Evolutionary conservation across 2,797 vertebrate genomes (phyloP).

Genomic region (Clarias platycephalus): DNA sequence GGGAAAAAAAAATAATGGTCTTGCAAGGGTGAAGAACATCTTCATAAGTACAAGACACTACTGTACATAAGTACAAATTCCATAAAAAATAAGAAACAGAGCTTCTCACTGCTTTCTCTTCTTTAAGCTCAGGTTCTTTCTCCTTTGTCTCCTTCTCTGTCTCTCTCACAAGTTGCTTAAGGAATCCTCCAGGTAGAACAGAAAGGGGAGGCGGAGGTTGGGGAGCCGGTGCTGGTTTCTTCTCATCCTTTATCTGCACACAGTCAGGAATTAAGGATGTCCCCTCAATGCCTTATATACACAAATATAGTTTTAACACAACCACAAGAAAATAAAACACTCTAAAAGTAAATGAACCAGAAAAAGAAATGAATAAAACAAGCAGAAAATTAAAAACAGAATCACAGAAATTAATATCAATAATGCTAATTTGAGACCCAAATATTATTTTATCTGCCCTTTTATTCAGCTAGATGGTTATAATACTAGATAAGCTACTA

Average conservation of each 20-base stretch:
- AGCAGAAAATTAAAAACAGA: neutral
- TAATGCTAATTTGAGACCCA: neutral
- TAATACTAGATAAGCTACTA: too few relatives aligned
- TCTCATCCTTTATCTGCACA: slow-evolving; percentile 91
- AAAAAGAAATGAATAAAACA: neutral
- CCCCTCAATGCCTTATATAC: neutral
- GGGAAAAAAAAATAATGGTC: neutral
- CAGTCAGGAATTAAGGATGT: slow-evolving; percentile 18
- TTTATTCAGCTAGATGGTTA: too few relatives aligned
- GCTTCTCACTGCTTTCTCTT: slow-evolving; percentile 66
- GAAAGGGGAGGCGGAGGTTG: slow-evolving; percentile 80
- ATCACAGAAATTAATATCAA: neutral
- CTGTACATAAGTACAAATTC: neutral
- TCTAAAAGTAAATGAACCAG: neutral
- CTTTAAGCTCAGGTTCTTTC: slow-evolving; percentile 76
- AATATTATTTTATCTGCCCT: neutral
- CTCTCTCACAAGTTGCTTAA: slow-evolving; percentile 91
- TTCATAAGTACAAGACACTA: neutral
- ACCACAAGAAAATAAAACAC: neutral
- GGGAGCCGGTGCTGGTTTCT: slow-evolving; percentile 70
- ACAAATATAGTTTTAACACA: neutral
- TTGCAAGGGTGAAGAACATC: neutral
- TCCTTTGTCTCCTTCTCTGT: slow-evolving; percentile 85
- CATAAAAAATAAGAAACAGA: neutral
- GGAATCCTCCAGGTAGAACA: slow-evolving; percentile 87